Conservation (phyloP, 2,888 invertebrate genomes). For the Meiosimyza decipiens region DNA sequence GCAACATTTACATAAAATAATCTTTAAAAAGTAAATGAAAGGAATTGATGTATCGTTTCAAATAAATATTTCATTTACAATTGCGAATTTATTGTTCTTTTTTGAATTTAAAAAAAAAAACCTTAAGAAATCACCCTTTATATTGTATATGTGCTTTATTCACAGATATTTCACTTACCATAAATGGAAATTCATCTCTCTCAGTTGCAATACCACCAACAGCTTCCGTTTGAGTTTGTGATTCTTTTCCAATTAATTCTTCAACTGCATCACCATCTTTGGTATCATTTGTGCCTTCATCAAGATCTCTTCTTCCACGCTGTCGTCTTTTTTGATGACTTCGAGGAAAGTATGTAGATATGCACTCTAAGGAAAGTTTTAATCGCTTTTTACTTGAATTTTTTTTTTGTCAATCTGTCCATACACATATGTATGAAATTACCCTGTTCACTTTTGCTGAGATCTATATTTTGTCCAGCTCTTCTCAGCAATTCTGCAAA, state of each 20-base stretch:
- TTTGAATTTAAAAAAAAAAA: too few species aligned
- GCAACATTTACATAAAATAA: too few species aligned
- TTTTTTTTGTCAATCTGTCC: too few species aligned
- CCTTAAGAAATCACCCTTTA: too few species aligned
- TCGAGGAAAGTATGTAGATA: background rate
- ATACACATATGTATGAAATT: background rate
- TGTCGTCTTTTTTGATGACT: background rate
- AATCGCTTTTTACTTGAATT: too few species aligned
- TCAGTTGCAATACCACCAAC: background rate
- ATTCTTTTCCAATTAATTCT: background rate
- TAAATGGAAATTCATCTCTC: constrained; percentile 8
- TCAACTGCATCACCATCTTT: background rate
- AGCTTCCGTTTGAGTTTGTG: background rate
- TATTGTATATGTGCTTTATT: too few species aligned
- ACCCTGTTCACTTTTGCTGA: background rate
- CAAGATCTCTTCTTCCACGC: background rate
- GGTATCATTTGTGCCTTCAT: background rate
- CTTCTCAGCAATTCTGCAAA: too few species aligned
- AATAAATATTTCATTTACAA: too few species aligned
- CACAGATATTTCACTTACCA: background rate
- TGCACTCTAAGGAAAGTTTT: background rate
- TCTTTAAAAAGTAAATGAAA: too few species aligned
- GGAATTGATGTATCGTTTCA: too few species aligned
- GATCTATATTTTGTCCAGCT: background rate
- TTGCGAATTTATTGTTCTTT: too few species aligned